Evolutionary conservation across 2,113 vertebrate genomes (phyloP).

Genomic region (Dipodomys merriami): DNA sequence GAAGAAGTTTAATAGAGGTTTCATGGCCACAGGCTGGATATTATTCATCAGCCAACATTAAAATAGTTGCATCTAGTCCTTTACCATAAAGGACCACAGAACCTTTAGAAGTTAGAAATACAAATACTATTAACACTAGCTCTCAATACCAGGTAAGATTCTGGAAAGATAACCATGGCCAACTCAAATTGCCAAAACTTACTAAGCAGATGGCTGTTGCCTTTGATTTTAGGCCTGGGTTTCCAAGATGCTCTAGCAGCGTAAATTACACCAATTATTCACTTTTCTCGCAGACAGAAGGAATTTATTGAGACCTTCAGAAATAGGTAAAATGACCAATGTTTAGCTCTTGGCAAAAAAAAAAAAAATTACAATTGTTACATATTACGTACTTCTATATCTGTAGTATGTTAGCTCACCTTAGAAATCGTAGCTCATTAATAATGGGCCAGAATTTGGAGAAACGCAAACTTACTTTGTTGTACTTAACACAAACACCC

Average conservation of each 20-base stretch:
- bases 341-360: background rate
- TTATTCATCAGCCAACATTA: background rate
- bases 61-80: background rate
- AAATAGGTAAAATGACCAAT: conserved; percentile 27
- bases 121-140: background rate
- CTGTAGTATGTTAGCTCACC: background rate
- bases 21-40: background rate
- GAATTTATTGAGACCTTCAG: background rate
- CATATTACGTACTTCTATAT: background rate
- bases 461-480: background rate
- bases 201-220: background rate
- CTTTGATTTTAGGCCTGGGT: background rate
- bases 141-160: background rate
- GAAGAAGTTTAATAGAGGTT: background rate
- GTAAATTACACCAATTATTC: background rate
- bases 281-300: background rate
- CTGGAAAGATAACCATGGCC: background rate
- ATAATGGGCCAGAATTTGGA: background rate
- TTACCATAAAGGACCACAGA: background rate
- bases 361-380: background rate
- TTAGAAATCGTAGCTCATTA: background rate
- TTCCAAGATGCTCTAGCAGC: background rate
- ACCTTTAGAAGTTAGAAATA: background rate
- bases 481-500: background rate
- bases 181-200: background rate